These are phyloP conservation scores for Neodon shergylaensis DNA, from an alignment of 2,113 vertebrate species.

Conservation along the genomic window DNA sequence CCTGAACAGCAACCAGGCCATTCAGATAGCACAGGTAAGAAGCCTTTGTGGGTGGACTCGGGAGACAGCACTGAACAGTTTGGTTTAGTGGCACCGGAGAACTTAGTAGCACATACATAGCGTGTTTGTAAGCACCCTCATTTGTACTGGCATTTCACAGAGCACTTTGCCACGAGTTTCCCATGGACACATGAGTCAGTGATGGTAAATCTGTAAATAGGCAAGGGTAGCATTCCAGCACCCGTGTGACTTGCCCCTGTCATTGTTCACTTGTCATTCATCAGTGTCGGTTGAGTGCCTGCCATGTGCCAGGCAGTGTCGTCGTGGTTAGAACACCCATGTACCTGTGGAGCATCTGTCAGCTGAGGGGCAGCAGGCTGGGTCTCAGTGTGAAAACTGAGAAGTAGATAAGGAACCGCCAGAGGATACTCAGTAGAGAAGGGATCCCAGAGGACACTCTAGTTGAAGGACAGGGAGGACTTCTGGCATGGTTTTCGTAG, in stretches of 20 bases:
- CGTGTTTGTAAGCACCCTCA: accelerated
- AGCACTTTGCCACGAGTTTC: not conserved
- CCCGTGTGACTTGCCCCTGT: accelerated
- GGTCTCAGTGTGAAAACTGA: not conserved
- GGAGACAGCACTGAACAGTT: accelerated
- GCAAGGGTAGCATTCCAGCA: accelerated
- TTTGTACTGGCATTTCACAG: not conserved
- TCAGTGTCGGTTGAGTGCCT: no score
- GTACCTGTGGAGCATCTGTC: accelerated
- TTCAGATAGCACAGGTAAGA: constrained; percentile 97
- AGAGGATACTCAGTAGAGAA: not conserved
- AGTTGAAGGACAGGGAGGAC: not conserved
- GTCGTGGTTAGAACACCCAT: accelerated
- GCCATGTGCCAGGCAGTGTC: accelerated
- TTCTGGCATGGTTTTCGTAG: accelerated
- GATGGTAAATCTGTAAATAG: not conserved
- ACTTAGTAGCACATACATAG: not conserved
- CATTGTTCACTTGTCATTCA: not conserved
- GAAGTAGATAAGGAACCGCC: not conserved
- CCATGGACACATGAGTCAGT: accelerated
- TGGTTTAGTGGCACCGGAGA: not conserved
- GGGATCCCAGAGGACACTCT: not conserved
- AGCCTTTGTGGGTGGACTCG: not conserved
- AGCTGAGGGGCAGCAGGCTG: not conserved
- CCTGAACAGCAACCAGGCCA: constrained; percentile 98